Evolutionary conservation across 2,888 invertebrate genomes (phyloP), one percentile per base, ranked within the genome.

Genomic region (Tetranychus piercei): DNA sequence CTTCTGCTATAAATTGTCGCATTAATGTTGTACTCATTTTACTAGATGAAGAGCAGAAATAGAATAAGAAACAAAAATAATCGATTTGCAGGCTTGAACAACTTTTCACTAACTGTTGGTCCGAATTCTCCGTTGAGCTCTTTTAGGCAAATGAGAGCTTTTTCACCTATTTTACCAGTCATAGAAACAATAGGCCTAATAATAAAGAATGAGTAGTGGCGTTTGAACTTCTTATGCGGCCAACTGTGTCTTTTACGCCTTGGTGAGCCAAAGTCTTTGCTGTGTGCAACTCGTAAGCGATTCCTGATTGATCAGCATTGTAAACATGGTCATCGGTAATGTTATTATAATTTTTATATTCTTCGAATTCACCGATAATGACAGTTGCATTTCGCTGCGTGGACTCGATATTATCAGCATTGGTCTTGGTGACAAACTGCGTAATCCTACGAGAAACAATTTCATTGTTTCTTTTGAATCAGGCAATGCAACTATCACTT

Each of bases 251-350:
- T 34, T 23, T 43, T 20, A 15, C 43, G 8, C 72, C 72, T 43
- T 11, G 11, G 22, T 15, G 11, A 22, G 72, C 8, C 8, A 72
- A 20, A 8, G 72, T 72, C 44, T 34, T 11, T 43, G 9, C 23
- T 23, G 22, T 20, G 11, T 43, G 18, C 8, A 20, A 15, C 43
- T 23, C 44, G 23, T 72, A 72, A 43, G 9, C 23, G 9, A 72
- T n/a, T 8, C 72, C 72, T 22, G 11, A n/a, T 22, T 72, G 72
- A 23, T 72, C 72, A 22, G 72, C 44, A 72, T 72, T 72, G n/a
- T 9, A 23, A 20, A 72, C 64, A 8, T 64, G 64, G n/a, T n/a
- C n/a, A n/a, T n/a, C n/a, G n/a, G n/a, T n/a, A n/a, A n/a, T n/a
- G n/a, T n/a, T n/a, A n/a, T n/a, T n/a, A n/a, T n/a, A n/a, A n/a